Conservation (phyloP, 35 echinoderm and acorn worm species). For the Apostichopus californicus region DNA sequence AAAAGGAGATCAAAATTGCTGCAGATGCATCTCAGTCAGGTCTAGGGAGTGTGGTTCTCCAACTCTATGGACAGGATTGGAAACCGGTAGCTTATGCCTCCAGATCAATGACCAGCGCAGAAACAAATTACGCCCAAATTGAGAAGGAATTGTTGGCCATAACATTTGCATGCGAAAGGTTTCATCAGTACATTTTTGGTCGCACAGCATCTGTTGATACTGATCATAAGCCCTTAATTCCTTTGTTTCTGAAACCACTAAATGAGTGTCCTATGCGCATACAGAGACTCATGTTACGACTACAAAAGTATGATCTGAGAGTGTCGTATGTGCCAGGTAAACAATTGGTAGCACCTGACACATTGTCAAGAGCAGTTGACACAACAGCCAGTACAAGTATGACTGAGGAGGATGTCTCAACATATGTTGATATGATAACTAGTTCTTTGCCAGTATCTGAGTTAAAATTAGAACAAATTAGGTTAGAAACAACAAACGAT, state of each 20-base stretch:
- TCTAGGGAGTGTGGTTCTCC: constrained; percentile 59
- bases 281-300: constrained; percentile 47
- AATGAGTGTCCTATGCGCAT: constrained; percentile 71
- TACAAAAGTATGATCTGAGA: constrained; percentile 67
- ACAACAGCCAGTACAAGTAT: constrained; percentile 3
- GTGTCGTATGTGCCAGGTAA: constrained; percentile 66
- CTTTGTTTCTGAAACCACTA: constrained; percentile 67
- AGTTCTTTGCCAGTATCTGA: constrained; percentile 27
- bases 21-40: constrained; percentile 59
- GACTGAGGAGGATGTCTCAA: constrained; percentile 34
- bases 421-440: constrained; percentile 61
- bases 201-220: constrained; percentile 45
- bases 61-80: constrained; percentile 45
- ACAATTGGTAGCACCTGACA: constrained; percentile 52
- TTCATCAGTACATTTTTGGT: constrained; percentile 52
- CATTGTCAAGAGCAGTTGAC: constrained; percentile 59
- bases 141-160: constrained; percentile 55
- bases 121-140: constrained; percentile 64
- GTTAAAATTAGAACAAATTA: constrained; percentile 30
- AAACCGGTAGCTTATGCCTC: constrained; percentile 64
- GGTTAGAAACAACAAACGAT: constrained; percentile 37
- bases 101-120: constrained; percentile 45
- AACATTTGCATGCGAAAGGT: constrained; percentile 63
- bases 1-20: constrained; percentile 36
- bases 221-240: constrained; percentile 66